Percentiles rank a stretch among this genome's conserved stretches.
These are phyloP conservation scores for Slavum lentiscoides DNA, from an alignment of 2,888 invertebrate species.

Conservation along the genomic window DNA sequence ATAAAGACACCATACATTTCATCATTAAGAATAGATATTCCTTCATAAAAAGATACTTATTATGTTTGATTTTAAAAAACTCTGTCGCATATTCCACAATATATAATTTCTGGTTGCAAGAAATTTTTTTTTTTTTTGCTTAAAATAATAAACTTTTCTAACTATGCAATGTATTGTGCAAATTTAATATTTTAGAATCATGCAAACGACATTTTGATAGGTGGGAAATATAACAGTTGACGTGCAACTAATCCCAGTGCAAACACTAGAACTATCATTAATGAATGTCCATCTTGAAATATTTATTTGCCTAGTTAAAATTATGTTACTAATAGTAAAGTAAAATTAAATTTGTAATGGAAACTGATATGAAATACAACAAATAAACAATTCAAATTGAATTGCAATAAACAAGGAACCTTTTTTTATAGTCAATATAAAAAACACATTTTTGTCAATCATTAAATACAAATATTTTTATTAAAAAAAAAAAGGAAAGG, in stretches of 20 bases:
- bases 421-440: no score
- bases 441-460: no score
- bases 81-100: constrained; percentile 63
- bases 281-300: not conserved
- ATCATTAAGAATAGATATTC: constrained; percentile 54
- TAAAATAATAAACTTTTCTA: constrained; percentile 61
- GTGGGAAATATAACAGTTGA: not conserved
- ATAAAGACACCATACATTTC: constrained; percentile 54
- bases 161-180: constrained; percentile 62
- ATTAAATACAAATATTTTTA: constrained; percentile 16
- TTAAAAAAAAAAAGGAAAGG: not conserved
- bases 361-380: no score
- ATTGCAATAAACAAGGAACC: no score
- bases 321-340: no score
- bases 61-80: constrained; percentile 62
- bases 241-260: not conserved
- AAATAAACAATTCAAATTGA: no score
- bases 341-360: no score
- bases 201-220: not conserved
- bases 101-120: constrained; percentile 63
- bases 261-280: not conserved
- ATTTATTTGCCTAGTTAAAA: not conserved
- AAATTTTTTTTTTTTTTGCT: constrained; percentile 59
- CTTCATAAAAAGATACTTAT: constrained; percentile 59
- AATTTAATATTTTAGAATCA: constrained; percentile 61